Percentiles rank a stretch among this genome's conserved stretches.
Evolutionary conservation across 2,113 vertebrate species (phyloP).

Genomic region (Aptenodytes patagonicus): DNA sequence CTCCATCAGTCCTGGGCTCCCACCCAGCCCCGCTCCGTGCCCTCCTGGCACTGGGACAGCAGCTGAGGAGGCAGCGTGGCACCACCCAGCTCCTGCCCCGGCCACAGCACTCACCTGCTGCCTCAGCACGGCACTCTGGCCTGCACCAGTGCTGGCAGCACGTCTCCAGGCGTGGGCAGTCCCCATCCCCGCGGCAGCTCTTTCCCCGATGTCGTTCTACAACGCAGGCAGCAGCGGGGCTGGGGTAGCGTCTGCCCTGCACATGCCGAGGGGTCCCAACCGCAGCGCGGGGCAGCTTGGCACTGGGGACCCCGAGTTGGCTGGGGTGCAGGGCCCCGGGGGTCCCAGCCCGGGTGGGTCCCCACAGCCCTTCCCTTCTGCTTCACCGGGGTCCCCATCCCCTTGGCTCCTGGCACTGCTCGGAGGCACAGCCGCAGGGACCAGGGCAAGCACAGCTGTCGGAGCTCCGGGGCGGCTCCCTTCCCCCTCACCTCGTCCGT

Average conservation of each 20-base stretch:
- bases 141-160: background rate
- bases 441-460: background rate
- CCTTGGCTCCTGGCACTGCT: too few species aligned
- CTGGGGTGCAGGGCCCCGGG: too few species aligned
- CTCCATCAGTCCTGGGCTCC: background rate
- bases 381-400: background rate
- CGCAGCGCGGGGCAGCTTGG: background rate
- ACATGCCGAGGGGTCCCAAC: background rate
- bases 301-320: rapidly evolving
- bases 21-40: background rate
- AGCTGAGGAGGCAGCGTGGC: background rate
- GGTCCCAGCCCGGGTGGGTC: background rate
- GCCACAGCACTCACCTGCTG: background rate
- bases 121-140: background rate
- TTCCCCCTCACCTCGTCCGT: background rate
- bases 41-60: background rate
- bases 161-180: background rate
- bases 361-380: background rate
- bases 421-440: background rate
- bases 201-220: background rate
- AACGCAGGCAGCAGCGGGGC: background rate
- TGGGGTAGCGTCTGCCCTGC: background rate
- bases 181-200: background rate
- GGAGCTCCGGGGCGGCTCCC: background rate
- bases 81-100: background rate